Percentiles rank a stretch among this genome's conserved stretches.
Conservation (phyloP, 1,140 invertebrate genomes). For the Akabosia matsudoensis region DNA sequence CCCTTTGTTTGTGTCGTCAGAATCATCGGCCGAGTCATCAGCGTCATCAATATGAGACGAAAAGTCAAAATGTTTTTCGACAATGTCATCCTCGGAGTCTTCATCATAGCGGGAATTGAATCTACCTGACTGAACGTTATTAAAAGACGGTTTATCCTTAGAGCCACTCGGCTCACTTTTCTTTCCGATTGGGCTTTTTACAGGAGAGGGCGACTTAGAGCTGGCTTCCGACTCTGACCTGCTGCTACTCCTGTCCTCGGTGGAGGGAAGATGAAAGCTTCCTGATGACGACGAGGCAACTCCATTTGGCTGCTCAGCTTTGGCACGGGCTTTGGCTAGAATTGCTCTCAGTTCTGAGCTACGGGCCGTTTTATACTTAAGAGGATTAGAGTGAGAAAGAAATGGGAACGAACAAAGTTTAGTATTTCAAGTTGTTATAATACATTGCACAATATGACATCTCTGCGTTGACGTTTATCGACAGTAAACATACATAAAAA, state of each 20-base stretch:
- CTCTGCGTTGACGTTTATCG: background rate
- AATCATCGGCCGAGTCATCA: background rate
- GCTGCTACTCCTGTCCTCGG: background rate
- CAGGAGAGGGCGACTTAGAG: conserved; percentile 4
- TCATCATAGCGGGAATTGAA: background rate
- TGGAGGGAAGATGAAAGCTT: background rate
- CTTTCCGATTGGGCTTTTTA: conserved; percentile 4
- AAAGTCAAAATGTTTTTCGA: background rate
- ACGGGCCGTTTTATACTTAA: conserved; percentile 64
- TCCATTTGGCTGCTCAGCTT: conserved; percentile 42
- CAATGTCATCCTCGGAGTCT: background rate
- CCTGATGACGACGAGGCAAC: background rate
- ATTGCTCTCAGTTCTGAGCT: conserved; percentile 65
- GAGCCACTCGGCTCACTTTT: background rate
- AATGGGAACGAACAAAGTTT: conserved; percentile 39
- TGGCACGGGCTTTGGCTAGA: conserved; percentile 61
- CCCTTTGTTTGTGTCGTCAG: conserved; percentile 32
- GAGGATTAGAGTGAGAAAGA: conserved; percentile 41
- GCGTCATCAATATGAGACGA: background rate
- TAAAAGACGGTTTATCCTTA: too few relatives aligned
- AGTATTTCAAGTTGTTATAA: conserved; percentile 5
- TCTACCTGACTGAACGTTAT: background rate
- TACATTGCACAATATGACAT: conserved; percentile 10
- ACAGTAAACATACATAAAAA: too few relatives aligned
- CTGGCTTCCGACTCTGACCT: conserved; percentile 1